These are phyloP conservation scores for Ceramica pisi DNA, from an alignment of 2,888 invertebrate species.

Conservation along the genomic window DNA sequence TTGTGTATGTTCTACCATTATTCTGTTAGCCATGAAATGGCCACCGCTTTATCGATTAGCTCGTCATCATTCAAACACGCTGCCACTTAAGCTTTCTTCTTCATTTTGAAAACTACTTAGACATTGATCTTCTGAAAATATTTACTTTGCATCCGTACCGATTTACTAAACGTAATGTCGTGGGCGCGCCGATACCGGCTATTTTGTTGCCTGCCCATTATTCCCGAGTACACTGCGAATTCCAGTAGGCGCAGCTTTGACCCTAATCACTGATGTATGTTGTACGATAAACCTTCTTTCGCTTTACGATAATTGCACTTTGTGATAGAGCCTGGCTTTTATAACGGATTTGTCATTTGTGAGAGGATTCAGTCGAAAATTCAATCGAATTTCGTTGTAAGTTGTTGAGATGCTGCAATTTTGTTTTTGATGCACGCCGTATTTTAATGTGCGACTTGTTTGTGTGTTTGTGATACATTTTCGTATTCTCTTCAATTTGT, in stretches of 20 bases:
- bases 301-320: slow-evolving; percentile 56
- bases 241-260: slow-evolving; percentile 58
- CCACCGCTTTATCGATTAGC: neutral
- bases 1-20: no score
- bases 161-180: slow-evolving; percentile 40
- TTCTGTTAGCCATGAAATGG: no score
- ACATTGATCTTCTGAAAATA: slow-evolving; percentile 35
- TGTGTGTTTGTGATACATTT: no score
- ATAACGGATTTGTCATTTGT: slow-evolving; percentile 28
- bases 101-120: neutral
- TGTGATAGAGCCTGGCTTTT: slow-evolving; percentile 28
- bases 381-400: neutral
- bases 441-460: no score
- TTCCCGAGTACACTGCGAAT: slow-evolving; percentile 39
- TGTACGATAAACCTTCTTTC: slow-evolving; percentile 46
- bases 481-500: no score
- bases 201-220: slow-evolving; percentile 46
- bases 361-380: slow-evolving; percentile 2
- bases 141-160: neutral
- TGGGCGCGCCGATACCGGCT: slow-evolving; percentile 52
- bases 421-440: neutral
- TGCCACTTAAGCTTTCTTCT: neutral
- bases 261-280: slow-evolving; percentile 52
- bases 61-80: neutral
- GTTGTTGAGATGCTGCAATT: neutral